phyloP scores from a whole-genome alignment of 2,113 vertebrate genomes.

The Saguinus midas region DNA sequence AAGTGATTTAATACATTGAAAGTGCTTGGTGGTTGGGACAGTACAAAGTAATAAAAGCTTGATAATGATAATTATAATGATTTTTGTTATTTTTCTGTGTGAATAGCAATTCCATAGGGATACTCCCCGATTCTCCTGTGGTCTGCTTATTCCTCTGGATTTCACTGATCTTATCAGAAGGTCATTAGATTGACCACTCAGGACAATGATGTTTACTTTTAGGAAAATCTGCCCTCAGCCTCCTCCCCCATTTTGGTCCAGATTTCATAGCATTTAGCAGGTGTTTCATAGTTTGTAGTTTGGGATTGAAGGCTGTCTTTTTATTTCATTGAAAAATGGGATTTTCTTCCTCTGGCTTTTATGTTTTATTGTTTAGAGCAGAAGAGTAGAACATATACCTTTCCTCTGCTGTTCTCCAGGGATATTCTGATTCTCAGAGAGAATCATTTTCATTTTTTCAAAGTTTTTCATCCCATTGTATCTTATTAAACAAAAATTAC shows the following conservation, averaged over 20 bases:
- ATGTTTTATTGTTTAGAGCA: neutral
- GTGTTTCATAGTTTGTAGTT: neutral
- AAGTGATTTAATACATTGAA: neutral
- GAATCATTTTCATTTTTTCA: neutral
- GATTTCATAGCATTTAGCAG: neutral
- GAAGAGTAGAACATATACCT: neutral
- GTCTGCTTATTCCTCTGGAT: neutral
- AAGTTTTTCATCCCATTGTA: neutral
- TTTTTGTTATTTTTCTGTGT: slow-evolving; percentile 13
- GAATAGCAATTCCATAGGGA: neutral
- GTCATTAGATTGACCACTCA: neutral
- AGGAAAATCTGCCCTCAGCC: neutral
- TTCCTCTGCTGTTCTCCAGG: neutral
- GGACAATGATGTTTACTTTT: neutral
- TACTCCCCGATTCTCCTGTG: neutral
- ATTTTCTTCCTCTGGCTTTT: neutral
- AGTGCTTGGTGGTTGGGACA: neutral
- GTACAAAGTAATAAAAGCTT: neutral
- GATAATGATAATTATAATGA: neutral
- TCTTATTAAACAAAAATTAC: neutral
- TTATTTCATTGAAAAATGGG: neutral
- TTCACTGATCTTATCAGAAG: neutral
- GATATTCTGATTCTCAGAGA: neutral
- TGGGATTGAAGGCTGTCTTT: neutral
- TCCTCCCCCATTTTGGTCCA: neutral